Base-by-base conservation (phyloP, 2,113 vertebrate species). In the Meles meles region DNA sequence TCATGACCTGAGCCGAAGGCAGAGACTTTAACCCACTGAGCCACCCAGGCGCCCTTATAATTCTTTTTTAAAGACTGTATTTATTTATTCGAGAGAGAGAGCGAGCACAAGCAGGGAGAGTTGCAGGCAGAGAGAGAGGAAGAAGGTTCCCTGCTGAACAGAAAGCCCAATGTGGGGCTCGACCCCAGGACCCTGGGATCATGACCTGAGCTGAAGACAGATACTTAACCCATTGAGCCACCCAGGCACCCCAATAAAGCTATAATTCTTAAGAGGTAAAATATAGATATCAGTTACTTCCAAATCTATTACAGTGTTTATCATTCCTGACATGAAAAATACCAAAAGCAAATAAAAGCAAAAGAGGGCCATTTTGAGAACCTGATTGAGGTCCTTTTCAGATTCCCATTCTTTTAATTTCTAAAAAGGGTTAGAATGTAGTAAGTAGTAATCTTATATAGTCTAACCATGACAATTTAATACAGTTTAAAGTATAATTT, bases 271-370 rank as follows among this genome's bases (percentile, higher is more conserved):
- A 94, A 94, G 71, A 97, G 87, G 63, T 69, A 96, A 90, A 97
- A 74, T 88, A 91, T 95, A 98, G 83, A 71, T 88, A 96, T 94
- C 31, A 61, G 52, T 90, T 94, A 92, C 88, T 97, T 96, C 80
- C 69, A 97, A 91, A 67, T 79, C 47, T n/a, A 96, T 92, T 47
- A 96, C 37, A 97, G 92, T 97, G 93, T 90, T 92, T 96, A 79
- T 96, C 90, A 93, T 87, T 96, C 77, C 63, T 85, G 27, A 90
- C 93, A 81, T 97, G 74, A 93, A 97, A 98, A 97, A 74, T 67
- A 86, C 27, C 2, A 21, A 42, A 90, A 90, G 31, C 93, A 96
- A 52, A 23, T 92, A 96, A 90, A 79, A 44, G 90, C 79, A 52
- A 91, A 93, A 61, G 29, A 82, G 23, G 76, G 34, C 13, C 94